A percentile compares a stretch with the other conserved stretches of the same genome.
Conservation (phyloP, 2,113 vertebrate species). For the Fulica atra region DNA sequence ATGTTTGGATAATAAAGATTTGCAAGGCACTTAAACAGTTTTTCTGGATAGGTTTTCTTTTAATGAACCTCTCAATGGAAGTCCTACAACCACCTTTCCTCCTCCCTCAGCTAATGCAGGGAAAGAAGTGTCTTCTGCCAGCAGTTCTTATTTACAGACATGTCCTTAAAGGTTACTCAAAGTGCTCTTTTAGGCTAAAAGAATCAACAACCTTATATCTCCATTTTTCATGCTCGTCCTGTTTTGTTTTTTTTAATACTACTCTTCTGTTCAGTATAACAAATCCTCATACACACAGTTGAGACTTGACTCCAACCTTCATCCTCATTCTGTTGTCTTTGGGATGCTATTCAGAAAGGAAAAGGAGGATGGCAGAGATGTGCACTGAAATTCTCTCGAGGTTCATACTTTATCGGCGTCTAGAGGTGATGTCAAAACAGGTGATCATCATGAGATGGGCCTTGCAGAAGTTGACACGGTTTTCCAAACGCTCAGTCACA, state of each 20-base stretch:
- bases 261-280: conserved; percentile 24
- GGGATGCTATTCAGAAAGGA: conserved; percentile 61
- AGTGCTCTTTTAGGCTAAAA: conserved; percentile 84
- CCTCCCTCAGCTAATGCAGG: conserved; percentile 39
- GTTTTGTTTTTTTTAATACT: conserved; percentile 8
- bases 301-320: conserved; percentile 79
- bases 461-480: conserved; percentile 97
- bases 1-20: conserved; percentile 87
- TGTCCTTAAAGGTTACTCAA: conserved; percentile 78
- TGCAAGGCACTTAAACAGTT: conserved; percentile 96
- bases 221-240: conserved; percentile 28
- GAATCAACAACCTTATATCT: conserved; percentile 64
- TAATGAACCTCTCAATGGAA: conserved; percentile 59
- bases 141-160: conserved; percentile 77
- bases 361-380: conserved; percentile 40
- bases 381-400: background rate
- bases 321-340: conserved; percentile 73
- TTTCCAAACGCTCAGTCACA: conserved; percentile 93
- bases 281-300: conserved; percentile 57
- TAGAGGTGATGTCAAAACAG: conserved; percentile 94
- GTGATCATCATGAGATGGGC: conserved; percentile 99
- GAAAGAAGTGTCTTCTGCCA: conserved; percentile 64
- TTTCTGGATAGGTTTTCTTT: conserved; percentile 71
- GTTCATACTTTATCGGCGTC: conserved; percentile 81
- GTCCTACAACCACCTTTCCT: conserved; percentile 54